A percentile compares a stretch with the other conserved stretches of the same genome.
Evolutionary conservation across 2,797 vertebrate species (phyloP).

Genomic region (Trichosurus vulpecula): DNA sequence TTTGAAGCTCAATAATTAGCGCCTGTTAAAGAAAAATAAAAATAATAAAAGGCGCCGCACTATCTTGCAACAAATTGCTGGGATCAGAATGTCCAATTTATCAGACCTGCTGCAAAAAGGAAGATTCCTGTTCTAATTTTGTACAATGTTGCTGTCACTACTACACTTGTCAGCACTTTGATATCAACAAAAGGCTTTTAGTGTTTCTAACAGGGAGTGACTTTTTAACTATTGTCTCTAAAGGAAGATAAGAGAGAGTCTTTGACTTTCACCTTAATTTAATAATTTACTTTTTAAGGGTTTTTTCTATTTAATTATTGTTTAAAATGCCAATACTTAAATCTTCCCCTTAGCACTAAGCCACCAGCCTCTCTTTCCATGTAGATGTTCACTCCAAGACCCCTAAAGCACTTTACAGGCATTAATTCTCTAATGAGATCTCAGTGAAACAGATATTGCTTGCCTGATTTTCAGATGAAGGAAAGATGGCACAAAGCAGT

Average conservation of each 20-base stretch:
- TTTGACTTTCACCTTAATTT: conserved; percentile 64
- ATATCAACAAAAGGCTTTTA: conserved; percentile 87
- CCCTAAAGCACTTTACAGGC: background rate
- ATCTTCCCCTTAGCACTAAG: background rate
- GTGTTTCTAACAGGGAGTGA: conserved; percentile 82
- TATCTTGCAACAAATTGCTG: conserved; percentile 81
- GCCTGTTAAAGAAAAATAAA: conserved; percentile 82
- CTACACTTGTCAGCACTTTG: conserved; percentile 88
- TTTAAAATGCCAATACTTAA: conserved; percentile 44
- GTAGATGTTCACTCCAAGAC: background rate
- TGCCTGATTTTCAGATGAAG: background rate
- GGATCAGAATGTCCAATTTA: conserved; percentile 83
- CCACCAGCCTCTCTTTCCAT: background rate
- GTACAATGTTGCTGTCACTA: conserved; percentile 89
- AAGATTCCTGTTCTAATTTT: conserved; percentile 87
- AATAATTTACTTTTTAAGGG: background rate
- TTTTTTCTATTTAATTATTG: conserved; percentile 20
- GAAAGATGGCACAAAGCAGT: background rate
- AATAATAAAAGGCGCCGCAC: conserved; percentile 65
- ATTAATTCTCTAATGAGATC: background rate
- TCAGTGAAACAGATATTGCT: fast-evolving
- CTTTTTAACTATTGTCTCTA: conserved; percentile 57
- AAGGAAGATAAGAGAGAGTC: conserved; percentile 52
- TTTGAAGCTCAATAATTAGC: conserved; percentile 94
- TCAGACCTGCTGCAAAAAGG: conserved; percentile 81